Evolutionary conservation across 2,888 invertebrate genomes (phyloP).

Genomic region (Halictus quadricinctus): DNA sequence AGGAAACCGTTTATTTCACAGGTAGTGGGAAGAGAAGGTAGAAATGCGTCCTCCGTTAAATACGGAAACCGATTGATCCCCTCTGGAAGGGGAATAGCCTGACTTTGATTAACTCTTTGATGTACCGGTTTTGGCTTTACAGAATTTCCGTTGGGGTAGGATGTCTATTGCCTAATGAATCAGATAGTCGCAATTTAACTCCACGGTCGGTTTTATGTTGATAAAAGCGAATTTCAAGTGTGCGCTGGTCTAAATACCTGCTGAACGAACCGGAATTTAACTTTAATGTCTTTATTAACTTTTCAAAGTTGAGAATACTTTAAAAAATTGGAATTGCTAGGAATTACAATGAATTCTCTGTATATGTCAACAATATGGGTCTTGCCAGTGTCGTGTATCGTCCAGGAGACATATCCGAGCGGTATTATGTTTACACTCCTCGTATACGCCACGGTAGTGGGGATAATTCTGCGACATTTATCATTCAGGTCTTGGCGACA

Average conservation of each 20-base stretch:
- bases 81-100: conserved; percentile 12
- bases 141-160: conserved; percentile 3
- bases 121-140: conserved; percentile 14
- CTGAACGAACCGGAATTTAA: not conserved
- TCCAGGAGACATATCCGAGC: too few relatives aligned
- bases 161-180: conserved; percentile 5
- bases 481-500: too few relatives aligned
- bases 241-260: not conserved
- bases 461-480: too few relatives aligned
- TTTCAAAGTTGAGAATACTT: not conserved
- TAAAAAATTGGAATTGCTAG: too few relatives aligned
- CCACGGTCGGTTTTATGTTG: not conserved
- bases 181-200: conserved; percentile 1
- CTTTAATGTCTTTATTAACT: not conserved
- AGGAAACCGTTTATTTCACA: not conserved
- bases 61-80: conserved; percentile 6
- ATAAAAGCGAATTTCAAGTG: not conserved
- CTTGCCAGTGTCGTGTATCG: too few relatives aligned
- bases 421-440: too few relatives aligned
- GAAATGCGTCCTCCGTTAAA: conserved; percentile 10
- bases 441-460: too few relatives aligned
- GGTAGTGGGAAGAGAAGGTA: not conserved
- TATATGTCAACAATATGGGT: too few relatives aligned
- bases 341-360: too few relatives aligned
- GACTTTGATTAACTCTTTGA: conserved; percentile 18